Percentiles rank a stretch among this genome's conserved stretches.
Conservation (phyloP, 2,888 invertebrate species). For the Chorisops tibialis region DNA sequence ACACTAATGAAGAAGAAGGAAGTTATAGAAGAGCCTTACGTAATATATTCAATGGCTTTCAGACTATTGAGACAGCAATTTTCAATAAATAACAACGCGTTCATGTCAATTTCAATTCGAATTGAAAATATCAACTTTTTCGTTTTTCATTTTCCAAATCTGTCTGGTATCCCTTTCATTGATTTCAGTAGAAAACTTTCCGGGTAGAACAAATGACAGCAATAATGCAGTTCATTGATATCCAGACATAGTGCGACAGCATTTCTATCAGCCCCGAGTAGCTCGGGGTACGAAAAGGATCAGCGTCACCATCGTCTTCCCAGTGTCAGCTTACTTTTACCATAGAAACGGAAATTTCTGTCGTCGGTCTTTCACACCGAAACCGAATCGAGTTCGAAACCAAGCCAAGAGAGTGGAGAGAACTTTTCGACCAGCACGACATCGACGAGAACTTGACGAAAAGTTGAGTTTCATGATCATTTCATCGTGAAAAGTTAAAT, state of each 20-base stretch:
- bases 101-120: too few relatives aligned
- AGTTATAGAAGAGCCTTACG: too few relatives aligned
- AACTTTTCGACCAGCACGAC: neutral
- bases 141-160: constrained; percentile 16
- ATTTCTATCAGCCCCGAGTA: constrained; percentile 3
- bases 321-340: neutral
- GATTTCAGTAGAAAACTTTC: constrained; percentile 30
- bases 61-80: too few relatives aligned
- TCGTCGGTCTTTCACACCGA: neutral
- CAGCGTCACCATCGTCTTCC: constrained; percentile 2
- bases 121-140: too few relatives aligned
- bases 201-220: constrained; percentile 29
- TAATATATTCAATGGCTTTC: too few relatives aligned
- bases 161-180: constrained; percentile 27
- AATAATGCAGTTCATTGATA: constrained; percentile 33
- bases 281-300: neutral
- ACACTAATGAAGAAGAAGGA: too few relatives aligned
- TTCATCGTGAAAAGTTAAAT: constrained; percentile 32
- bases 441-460: constrained; percentile 21
- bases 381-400: neutral
- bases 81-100: too few relatives aligned
- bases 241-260: constrained; percentile 18
- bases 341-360: neutral
- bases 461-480: constrained; percentile 29
- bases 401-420: neutral